Base-by-base conservation (phyloP, 2,888 invertebrate species). In the Tuberolachnus salignus region DNA sequence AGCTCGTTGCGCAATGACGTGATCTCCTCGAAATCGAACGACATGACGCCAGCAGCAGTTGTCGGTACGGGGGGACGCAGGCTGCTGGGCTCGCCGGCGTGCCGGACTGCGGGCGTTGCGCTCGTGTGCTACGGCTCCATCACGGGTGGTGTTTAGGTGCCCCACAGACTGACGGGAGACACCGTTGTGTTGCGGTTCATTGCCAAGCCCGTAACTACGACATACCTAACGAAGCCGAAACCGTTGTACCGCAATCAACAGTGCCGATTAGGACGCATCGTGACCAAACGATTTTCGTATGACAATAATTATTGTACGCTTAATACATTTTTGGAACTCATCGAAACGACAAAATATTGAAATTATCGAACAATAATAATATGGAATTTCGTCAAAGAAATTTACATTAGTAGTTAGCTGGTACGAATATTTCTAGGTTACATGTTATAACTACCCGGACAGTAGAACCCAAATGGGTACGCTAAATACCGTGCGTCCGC, bases 1-100 rank as follows among this genome's bases (percentile, higher is more conserved):
- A 82, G 75, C 74, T 82, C 82, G 55, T 82, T 67, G 21, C 69
- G 78, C 42, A 78, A 13, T 21, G 78, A 78, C 6, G 66, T 78
- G 51, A 69, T 78, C 67, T 78, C 75, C 75, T 78, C 78, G 34
- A 78, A 78, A 23, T 78, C 78, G 67, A 78, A 78, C 59, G 78
- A 78, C 78, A 78, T 78, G 57, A 61, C 21, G 49, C 1, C 64
- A 49, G 3, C 19, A 51, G 13, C 34, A 34, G 34, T 34, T 6
- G 34, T 6, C 6, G 34, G 34, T 34, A 6, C 49, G 55, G 4
- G 19, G 55, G 3, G n/a, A n/a, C 57, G 71, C 19, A n/a, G 34
- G n/a, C 49, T 6, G 49, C 73, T 55, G 55, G 26, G 34, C 63
- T 34, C 49, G 34, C 49, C 13, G 67, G 59, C 14, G 6, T 46